phyloP scores from a whole-genome alignment of 2,888 invertebrate species.

The Germaria angustata region DNA sequence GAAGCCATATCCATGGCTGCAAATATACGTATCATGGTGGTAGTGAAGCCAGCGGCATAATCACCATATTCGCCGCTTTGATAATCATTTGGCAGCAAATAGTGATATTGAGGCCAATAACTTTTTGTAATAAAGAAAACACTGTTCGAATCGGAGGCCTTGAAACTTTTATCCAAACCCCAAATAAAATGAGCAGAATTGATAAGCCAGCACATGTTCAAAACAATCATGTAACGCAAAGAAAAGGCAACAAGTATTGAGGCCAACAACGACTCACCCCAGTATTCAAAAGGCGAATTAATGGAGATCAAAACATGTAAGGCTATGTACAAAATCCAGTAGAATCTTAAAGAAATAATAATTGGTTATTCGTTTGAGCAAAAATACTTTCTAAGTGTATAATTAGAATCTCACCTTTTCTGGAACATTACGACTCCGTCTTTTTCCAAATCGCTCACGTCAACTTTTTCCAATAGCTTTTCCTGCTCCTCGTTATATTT shows the following conservation, averaged over 20 bases:
- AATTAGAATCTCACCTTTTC: constrained; percentile 82
- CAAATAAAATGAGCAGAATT: constrained; percentile 87
- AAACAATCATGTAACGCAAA: constrained; percentile 84
- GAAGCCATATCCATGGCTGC: constrained; percentile 85
- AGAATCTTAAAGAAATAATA: constrained; percentile 80
- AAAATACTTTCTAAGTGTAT: background rate
- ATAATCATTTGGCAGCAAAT: constrained; percentile 88
- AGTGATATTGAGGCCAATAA: constrained; percentile 91
- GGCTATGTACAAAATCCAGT: constrained; percentile 84
- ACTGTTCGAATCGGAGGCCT: constrained; percentile 85
- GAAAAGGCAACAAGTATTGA: constrained; percentile 86
- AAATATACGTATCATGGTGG: constrained; percentile 85
- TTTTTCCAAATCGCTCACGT: constrained; percentile 88
- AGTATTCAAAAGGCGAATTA: constrained; percentile 89
- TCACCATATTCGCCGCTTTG: constrained; percentile 90
- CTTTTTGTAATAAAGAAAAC: constrained; percentile 88
- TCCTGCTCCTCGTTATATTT: constrained; percentile 85
- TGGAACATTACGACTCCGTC: constrained; percentile 92
- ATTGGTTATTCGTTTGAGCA: background rate
- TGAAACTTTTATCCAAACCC: constrained; percentile 87
- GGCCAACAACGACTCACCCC: constrained; percentile 85
- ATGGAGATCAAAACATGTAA: constrained; percentile 86
- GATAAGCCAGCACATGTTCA: constrained; percentile 86
- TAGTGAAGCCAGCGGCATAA: constrained; percentile 85
- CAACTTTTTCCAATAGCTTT: constrained; percentile 84